Conservation (phyloP, 2,888 invertebrate genomes). For the Stenchaetothrips biformis region DNA sequence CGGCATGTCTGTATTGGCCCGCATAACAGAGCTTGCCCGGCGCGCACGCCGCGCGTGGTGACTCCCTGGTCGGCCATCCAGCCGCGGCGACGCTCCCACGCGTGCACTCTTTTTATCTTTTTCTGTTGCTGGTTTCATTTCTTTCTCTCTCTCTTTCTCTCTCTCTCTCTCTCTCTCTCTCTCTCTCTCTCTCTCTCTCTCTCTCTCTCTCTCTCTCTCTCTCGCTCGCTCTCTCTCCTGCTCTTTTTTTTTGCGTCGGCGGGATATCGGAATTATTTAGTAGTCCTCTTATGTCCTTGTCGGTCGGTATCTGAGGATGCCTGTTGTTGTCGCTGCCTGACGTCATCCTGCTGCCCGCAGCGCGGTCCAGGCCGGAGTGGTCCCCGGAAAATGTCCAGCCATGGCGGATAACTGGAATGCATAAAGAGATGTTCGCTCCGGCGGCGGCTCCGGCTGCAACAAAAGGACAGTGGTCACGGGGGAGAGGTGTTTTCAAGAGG, state of each 20-base stretch:
- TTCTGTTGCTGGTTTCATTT: not conserved
- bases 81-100: not conserved
- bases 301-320: slow-evolving; percentile 1
- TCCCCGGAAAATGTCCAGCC: not conserved
- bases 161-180: not conserved
- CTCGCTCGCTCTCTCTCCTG: not conserved
- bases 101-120: not conserved
- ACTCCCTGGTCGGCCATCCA: not conserved
- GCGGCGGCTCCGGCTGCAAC: not conserved
- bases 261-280: slow-evolving; percentile 14
- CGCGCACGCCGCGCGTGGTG: not conserved
- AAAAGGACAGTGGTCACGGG: not conserved
- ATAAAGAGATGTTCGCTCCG: not conserved
- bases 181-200: not conserved
- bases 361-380: not conserved
- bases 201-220: not conserved
- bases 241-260: not conserved
- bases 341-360: not conserved
- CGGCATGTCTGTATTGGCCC: too few relatives aligned
- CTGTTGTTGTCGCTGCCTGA: not conserved
- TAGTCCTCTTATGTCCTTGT: slow-evolving; percentile 5
- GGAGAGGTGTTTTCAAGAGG: not conserved
- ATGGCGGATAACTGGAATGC: not conserved
- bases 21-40: not conserved
- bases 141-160: not conserved